Conservation (phyloP, 1,140 invertebrate genomes). For the Ceratosolen solmsi region DNA sequence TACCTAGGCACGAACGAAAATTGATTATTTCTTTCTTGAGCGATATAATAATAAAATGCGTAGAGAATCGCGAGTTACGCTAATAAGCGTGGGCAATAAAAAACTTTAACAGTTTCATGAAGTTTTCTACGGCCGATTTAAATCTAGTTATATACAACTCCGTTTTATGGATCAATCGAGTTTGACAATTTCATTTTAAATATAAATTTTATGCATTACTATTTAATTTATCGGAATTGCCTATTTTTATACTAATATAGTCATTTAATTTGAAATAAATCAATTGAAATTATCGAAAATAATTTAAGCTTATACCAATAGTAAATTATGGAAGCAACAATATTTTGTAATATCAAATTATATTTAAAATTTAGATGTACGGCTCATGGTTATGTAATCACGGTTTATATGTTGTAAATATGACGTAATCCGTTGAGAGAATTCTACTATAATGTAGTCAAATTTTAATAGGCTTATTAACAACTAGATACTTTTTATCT, state of each 20-base stretch:
- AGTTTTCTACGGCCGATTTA: slow-evolving; percentile 13
- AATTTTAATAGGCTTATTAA: neutral
- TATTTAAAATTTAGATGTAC: neutral
- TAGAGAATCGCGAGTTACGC: slow-evolving; percentile 6
- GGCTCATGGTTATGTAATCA: too few species aligned
- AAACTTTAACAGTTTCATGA: slow-evolving; percentile 34
- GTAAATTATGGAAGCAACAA: neutral
- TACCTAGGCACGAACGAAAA: slow-evolving; percentile 18
- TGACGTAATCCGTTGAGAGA: neutral
- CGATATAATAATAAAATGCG: slow-evolving; percentile 18
- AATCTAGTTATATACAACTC: slow-evolving; percentile 9
- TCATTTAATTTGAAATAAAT: neutral
- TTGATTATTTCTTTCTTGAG: slow-evolving; percentile 33
- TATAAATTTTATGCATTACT: slow-evolving; percentile 1
- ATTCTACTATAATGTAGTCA: neutral
- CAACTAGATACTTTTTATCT: neutral
- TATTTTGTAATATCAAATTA: neutral
- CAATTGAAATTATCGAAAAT: neutral
- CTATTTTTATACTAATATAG: neutral
- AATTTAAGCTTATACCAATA: neutral
- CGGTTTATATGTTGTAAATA: too few species aligned
- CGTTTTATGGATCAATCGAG: slow-evolving; percentile 28
- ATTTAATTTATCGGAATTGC: too few species aligned
- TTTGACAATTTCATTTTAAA: slow-evolving; percentile 25
- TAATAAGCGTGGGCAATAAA: slow-evolving; percentile 1